These are phyloP conservation scores for Glaucomys volans DNA, from an alignment of 2,113 vertebrate genomes.

Conservation along the genomic window DNA sequence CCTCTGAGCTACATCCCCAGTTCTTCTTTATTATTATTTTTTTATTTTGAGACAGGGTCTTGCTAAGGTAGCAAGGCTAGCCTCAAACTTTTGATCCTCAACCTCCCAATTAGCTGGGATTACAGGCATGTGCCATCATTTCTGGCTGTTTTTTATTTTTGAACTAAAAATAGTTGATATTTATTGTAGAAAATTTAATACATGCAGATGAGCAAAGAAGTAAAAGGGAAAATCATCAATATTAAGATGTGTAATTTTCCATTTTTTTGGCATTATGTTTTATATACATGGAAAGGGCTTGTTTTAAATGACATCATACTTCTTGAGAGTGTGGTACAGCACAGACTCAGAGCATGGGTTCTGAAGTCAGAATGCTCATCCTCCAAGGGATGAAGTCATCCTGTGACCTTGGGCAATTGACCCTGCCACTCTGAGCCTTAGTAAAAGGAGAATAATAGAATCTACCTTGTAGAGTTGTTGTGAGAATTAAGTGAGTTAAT, in stretches of 20 bases:
- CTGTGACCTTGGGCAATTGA: too few species aligned
- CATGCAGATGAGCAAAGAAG: background rate
- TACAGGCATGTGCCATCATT: too few species aligned
- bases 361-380: background rate
- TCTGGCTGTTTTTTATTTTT: constrained; percentile 42
- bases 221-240: background rate
- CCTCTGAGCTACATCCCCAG: too few species aligned
- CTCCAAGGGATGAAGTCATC: too few species aligned
- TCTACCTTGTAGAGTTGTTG: background rate
- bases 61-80: too few species aligned
- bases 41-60: too few species aligned
- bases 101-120: too few species aligned
- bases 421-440: background rate
- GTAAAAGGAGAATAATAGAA: background rate
- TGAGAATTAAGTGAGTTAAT: background rate
- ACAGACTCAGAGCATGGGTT: background rate
- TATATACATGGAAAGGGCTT: background rate
- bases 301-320: background rate
- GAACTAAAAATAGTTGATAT: background rate
- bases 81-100: background rate
- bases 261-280: background rate
- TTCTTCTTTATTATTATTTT: too few species aligned
- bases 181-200: constrained; percentile 10
- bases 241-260: background rate
- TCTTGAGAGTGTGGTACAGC: background rate